Evolutionary conservation across 2,797 vertebrate genomes (phyloP).

Genomic region (Lutjanus campechanus): DNA sequence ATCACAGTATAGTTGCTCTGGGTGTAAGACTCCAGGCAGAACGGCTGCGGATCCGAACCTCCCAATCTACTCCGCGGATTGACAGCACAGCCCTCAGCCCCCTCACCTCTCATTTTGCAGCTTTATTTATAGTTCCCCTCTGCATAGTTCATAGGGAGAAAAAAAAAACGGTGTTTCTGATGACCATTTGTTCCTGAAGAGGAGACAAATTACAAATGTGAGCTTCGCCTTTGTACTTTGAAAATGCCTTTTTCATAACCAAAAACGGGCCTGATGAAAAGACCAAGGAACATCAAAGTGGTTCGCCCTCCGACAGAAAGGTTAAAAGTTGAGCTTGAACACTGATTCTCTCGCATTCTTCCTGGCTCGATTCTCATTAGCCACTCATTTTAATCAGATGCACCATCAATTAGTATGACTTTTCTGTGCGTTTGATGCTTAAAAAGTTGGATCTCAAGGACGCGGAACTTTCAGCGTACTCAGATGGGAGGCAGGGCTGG

Average conservation of each 20-base stretch:
- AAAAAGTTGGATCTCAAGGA: conserved; percentile 92
- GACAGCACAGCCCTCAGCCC: conserved; percentile 67
- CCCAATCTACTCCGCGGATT: conserved; percentile 68
- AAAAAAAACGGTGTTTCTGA: conserved; percentile 70
- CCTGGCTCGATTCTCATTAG: conserved; percentile 95
- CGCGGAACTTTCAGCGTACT: conserved; percentile 80
- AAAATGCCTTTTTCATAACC: conserved; percentile 88
- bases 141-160: conserved; percentile 61
- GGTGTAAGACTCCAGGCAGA: conserved; percentile 81
- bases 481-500: conserved; percentile 47
- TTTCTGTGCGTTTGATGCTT: conserved; percentile 86
- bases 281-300: conserved; percentile 96
- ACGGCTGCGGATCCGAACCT: conserved; percentile 65
- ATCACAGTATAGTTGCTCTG: conserved; percentile 81
- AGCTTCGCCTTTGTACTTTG: conserved; percentile 89
- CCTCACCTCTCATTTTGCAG: conserved; percentile 69
- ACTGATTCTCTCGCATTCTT: conserved; percentile 92
- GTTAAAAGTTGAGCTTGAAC: conserved; percentile 94
- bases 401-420: conserved; percentile 92
- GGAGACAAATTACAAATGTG: conserved; percentile 94
- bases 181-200: conserved; percentile 84
- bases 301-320: conserved; percentile 92
- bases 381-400: conserved; percentile 97
- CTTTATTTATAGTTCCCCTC: conserved; percentile 72
- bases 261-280: conserved; percentile 94